Percentiles rank a stretch among this genome's conserved stretches.
Conservation (phyloP, 1,140 invertebrate species). For the Venturia canescens region DNA sequence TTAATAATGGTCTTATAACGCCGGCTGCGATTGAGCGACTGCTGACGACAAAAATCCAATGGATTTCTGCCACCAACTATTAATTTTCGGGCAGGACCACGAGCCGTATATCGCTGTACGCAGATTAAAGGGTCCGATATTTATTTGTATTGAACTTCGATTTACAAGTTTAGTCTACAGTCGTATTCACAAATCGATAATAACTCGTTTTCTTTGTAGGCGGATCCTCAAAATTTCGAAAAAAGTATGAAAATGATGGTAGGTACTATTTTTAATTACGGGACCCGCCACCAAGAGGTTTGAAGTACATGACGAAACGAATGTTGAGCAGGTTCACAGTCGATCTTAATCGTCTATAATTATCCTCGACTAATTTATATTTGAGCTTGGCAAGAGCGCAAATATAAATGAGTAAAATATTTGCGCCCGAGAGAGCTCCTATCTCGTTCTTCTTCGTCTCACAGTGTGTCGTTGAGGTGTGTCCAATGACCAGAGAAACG, state of each 20-base stretch:
- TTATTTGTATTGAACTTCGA: too few relatives aligned
- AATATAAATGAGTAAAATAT: conserved; percentile 10
- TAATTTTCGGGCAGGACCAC: too few relatives aligned
- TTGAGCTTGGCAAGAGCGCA: conserved; percentile 6
- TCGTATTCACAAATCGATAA: too few relatives aligned
- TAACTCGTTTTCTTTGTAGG: too few relatives aligned
- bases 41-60: too few relatives aligned
- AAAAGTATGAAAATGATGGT: not conserved
- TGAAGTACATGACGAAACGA: conserved; percentile 7
- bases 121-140: too few relatives aligned
- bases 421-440: not conserved
- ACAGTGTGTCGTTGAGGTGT: not conserved
- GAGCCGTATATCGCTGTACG: too few relatives aligned
- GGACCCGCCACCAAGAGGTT: not conserved
- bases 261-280: not conserved
- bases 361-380: conserved; percentile 47
- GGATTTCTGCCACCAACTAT: too few relatives aligned
- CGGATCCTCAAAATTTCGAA: too few relatives aligned
- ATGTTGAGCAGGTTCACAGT: conserved; percentile 33
- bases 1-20: too few relatives aligned
- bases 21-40: too few relatives aligned
- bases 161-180: too few relatives aligned
- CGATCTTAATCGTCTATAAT: conserved; percentile 44
- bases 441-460: not conserved
- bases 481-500: conserved; percentile 32